A percentile compares a stretch with the other conserved stretches of the same genome.
These are phyloP conservation scores for Cryptomyrus ogoouensis DNA, from an alignment of 2,113 vertebrate genomes.

Conservation along the genomic window DNA sequence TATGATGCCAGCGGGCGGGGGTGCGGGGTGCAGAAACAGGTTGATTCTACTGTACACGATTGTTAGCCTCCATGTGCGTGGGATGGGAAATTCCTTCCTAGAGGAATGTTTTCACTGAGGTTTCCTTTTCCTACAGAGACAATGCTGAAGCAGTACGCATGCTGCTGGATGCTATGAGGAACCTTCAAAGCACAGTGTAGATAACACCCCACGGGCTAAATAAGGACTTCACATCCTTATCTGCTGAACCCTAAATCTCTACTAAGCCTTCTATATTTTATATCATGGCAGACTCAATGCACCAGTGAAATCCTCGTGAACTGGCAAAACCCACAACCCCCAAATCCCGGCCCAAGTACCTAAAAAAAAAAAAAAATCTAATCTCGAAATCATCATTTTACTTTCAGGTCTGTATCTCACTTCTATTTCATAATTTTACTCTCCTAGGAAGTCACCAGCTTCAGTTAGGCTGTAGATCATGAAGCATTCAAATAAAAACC, in stretches of 20 bases:
- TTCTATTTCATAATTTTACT: not conserved
- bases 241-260: not conserved
- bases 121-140: conserved; percentile 10
- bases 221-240: not conserved
- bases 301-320: not conserved
- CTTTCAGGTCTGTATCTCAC: not conserved
- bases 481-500: not conserved
- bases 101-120: not conserved
- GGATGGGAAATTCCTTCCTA: not conserved
- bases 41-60: not conserved
- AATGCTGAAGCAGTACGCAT: not conserved
- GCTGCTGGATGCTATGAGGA: not conserved
- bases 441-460: not conserved
- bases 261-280: not conserved
- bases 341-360: not conserved
- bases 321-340: not conserved
- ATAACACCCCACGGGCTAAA: not conserved
- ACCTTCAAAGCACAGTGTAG: not conserved
- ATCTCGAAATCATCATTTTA: not conserved
- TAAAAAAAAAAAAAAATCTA: not conserved
- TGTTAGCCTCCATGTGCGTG: not conserved
- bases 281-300: not conserved
- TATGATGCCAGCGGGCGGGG: not conserved
- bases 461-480: not conserved
- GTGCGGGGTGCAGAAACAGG: not conserved